Conservation (phyloP, 2,113 vertebrate genomes). For the Pituophis catenifer region DNA sequence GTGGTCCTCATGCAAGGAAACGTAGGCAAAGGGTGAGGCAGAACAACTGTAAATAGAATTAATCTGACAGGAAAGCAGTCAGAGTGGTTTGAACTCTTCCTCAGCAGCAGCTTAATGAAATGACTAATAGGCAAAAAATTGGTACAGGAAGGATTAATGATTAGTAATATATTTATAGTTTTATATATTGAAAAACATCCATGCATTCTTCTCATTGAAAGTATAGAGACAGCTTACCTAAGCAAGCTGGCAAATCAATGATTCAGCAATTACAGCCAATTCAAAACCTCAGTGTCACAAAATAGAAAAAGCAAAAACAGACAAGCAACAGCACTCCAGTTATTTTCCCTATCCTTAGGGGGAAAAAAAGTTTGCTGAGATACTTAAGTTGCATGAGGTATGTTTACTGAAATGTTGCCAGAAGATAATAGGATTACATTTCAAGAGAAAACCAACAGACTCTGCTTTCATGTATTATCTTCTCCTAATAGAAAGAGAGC, state of each 20-base stretch:
- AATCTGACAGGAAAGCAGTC: neutral
- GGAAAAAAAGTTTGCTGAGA: neutral
- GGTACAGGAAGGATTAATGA: neutral
- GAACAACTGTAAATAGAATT: neutral
- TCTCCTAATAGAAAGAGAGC: neutral
- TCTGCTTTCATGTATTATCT: neutral
- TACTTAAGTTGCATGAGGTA: neutral
- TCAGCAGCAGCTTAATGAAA: neutral
- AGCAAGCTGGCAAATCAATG: neutral
- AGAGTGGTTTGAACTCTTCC: neutral
- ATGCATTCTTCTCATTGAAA: neutral
- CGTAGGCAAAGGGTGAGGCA: neutral
- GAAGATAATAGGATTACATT: neutral
- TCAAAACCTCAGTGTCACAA: neutral
- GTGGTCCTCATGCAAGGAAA: neutral
- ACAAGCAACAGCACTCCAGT: neutral
- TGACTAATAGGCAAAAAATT: neutral
- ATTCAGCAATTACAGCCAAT: neutral
- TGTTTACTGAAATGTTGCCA: neutral
- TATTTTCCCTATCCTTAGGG: neutral
- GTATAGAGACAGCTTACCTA: neutral
- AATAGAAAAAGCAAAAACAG: neutral
- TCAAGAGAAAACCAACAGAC: neutral
- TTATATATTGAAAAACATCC: neutral
- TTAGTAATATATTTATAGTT: neutral